These are phyloP conservation scores for Lepidocyrtoides sp. DNA, from an alignment of 2,888 invertebrate genomes.

Conservation along the genomic window DNA sequence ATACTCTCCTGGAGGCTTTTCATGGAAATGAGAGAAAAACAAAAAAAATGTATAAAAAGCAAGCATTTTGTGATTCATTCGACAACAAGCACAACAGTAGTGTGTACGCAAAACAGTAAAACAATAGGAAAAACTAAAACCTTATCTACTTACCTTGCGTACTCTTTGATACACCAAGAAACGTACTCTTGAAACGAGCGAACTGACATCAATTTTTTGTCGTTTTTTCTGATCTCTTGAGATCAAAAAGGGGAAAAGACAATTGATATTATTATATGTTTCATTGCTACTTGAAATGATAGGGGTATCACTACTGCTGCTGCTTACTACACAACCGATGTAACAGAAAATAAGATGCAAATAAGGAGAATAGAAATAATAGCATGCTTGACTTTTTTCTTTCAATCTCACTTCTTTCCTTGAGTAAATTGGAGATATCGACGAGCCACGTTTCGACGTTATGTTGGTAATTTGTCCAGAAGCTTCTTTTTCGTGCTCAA, in stretches of 20 bases:
- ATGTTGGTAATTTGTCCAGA: constrained; percentile 79
- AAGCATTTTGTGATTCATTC: constrained; percentile 1
- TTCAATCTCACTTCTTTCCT: constrained; percentile 57
- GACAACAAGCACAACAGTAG: background rate
- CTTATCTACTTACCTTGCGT: background rate
- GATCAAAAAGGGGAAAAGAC: constrained; percentile 74
- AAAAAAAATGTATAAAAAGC: background rate
- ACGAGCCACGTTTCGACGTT: constrained; percentile 80
- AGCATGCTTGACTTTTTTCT: constrained; percentile 38
- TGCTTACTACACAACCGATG: background rate
- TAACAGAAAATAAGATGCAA: constrained; percentile 70
- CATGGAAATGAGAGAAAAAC: background rate
- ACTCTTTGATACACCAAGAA: background rate
- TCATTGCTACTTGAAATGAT: constrained; percentile 73
- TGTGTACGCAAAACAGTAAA: background rate
- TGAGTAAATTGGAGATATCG: constrained; percentile 74
- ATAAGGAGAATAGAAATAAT: constrained; percentile 74
- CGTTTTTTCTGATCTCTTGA: constrained; percentile 61
- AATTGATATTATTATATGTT: constrained; percentile 77
- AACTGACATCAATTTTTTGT: constrained; percentile 60
- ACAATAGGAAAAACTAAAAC: background rate
- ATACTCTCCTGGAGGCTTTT: background rate
- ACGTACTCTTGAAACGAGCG: background rate
- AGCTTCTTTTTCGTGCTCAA: constrained; percentile 68
- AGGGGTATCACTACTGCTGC: background rate